phyloP scores from a whole-genome alignment of 2,113 vertebrate species.

The Albula glossodonta region DNA sequence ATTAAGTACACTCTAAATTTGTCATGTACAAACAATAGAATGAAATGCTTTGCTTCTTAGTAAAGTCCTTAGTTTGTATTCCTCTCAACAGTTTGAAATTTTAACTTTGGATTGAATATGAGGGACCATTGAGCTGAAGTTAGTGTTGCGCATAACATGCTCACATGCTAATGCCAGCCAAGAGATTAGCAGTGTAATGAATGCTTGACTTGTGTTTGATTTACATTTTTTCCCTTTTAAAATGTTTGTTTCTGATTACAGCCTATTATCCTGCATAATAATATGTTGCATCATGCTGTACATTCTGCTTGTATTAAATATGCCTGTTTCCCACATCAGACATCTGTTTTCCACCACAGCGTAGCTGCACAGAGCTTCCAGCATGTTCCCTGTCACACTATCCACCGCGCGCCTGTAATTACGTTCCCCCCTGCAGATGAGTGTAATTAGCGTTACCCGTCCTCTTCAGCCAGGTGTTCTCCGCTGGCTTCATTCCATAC shows the following conservation, averaged over 20 bases:
- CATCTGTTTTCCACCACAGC: conserved; percentile 24
- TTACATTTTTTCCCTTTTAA: neutral
- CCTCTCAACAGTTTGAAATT: neutral
- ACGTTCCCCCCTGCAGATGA: neutral
- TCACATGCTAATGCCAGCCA: neutral
- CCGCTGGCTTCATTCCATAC: neutral
- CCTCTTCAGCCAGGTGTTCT: conserved; percentile 20
- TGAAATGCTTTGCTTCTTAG: neutral
- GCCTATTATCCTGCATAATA: neutral
- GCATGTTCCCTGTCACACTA: neutral
- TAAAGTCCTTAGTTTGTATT: neutral
- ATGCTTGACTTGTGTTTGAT: neutral
- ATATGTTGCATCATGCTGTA: neutral
- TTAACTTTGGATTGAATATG: neutral
- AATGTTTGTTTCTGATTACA: neutral
- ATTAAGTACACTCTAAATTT: neutral
- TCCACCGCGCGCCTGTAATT: conserved; percentile 8
- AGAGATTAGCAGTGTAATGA: neutral
- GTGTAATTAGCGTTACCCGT: neutral
- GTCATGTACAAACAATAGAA: neutral
- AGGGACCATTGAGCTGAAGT: conserved; percentile 1
- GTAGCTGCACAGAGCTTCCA: conserved; percentile 1
- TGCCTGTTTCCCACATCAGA: conserved; percentile 3
- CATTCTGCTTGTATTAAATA: conserved; percentile 14
- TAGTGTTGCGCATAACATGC: too few relatives aligned